phyloP scores from a whole-genome alignment of 1,140 invertebrate species.

The Sitodiplosis mosellana region DNA sequence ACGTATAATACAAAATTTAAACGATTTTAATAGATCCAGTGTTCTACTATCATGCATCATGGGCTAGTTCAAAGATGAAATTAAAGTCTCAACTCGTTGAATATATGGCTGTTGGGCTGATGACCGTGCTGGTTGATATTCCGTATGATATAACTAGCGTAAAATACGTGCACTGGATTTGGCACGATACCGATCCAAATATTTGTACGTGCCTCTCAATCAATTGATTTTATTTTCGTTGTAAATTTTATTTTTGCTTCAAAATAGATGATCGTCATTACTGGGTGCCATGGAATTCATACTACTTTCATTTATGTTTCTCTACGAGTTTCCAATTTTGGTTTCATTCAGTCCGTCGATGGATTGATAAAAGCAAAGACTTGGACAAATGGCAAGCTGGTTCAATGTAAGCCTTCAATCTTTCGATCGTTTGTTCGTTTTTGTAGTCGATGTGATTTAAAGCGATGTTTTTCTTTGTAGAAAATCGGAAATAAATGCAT shows the following conservation, averaged over 20 bases:
- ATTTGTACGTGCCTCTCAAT: slow-evolving; percentile 28
- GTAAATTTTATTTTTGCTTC: not conserved
- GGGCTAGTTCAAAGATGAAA: slow-evolving; percentile 40
- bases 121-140: slow-evolving; percentile 52
- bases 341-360: slow-evolving; percentile 36
- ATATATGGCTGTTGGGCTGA: slow-evolving; percentile 55
- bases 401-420: slow-evolving; percentile 18
- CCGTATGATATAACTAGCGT: slow-evolving; percentile 66
- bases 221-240: not conserved
- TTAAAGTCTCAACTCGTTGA: slow-evolving; percentile 41
- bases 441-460: not conserved
- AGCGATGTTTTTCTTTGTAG: not conserved
- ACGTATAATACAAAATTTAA: not conserved
- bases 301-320: slow-evolving; percentile 64
- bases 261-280: slow-evolving; percentile 44
- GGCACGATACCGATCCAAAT: slow-evolving; percentile 73
- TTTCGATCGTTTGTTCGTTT: slow-evolving; percentile 6
- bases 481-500: slow-evolving; percentile 31
- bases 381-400: slow-evolving; percentile 29
- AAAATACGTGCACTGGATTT: slow-evolving; percentile 67
- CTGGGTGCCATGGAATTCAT: slow-evolving; percentile 60
- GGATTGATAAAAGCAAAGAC: slow-evolving; percentile 22
- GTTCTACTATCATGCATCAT: slow-evolving; percentile 54
- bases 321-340: slow-evolving; percentile 49
- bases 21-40: slow-evolving; percentile 40